These are phyloP conservation scores for Anoplophora glabripennis DNA, from an alignment of 1,140 invertebrate species.

Conservation along the genomic window DNA sequence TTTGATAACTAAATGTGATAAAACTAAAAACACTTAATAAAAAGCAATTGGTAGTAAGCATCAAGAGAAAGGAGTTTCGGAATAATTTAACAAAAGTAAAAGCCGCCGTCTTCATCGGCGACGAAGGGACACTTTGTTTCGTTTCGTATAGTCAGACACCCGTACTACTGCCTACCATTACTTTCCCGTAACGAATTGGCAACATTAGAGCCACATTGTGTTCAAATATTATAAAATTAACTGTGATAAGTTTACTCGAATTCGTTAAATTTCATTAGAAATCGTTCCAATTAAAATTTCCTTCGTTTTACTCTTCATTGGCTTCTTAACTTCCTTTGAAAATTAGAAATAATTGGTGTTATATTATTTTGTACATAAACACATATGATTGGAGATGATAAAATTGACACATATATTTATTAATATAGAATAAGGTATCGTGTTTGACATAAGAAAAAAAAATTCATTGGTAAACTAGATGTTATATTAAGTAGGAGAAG, in stretches of 20 bases:
- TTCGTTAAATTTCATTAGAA: not conserved
- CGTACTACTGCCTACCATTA: too few relatives aligned
- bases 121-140: too few relatives aligned
- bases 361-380: conserved; percentile 17
- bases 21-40: too few relatives aligned
- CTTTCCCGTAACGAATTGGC: too few relatives aligned
- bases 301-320: not conserved
- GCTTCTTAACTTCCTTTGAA: conserved; percentile 5
- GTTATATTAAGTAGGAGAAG: conserved; percentile 31
- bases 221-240: conserved; percentile 10
- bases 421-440: conserved; percentile 26
- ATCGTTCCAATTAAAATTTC: not conserved
- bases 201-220: too few relatives aligned
- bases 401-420: conserved; percentile 19
- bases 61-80: too few relatives aligned
- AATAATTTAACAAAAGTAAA: too few relatives aligned
- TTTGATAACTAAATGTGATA: too few relatives aligned
- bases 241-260: conserved; percentile 2
- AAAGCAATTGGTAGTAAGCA: too few relatives aligned
- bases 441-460: conserved; percentile 26
- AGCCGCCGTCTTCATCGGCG: too few relatives aligned
- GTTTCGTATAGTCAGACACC: too few relatives aligned
- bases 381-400: conserved; percentile 14
- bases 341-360: conserved; percentile 5
- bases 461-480: conserved; percentile 34